Evolutionary conservation across 2,113 vertebrate genomes (phyloP).

Genomic region (Marmota flaviventris): DNA sequence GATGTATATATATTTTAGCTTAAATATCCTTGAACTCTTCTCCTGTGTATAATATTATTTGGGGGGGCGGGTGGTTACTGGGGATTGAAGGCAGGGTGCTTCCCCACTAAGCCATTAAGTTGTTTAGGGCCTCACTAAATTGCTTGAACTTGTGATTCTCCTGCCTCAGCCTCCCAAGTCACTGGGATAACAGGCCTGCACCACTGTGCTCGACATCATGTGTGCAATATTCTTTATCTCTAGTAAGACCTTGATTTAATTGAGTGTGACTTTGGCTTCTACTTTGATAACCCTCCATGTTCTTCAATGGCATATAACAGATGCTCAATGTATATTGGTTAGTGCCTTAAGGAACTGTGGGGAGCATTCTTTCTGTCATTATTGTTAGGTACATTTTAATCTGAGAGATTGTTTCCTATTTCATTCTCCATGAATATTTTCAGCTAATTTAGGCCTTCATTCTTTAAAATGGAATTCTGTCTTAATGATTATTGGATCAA

Average conservation of each 20-base stretch:
- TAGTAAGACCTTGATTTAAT: neutral
- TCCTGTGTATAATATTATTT: neutral
- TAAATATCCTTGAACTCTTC: neutral
- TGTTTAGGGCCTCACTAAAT: too few species aligned
- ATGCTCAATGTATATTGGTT: neutral
- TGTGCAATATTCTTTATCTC: neutral
- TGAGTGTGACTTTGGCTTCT: neutral
- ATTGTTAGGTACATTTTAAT: neutral
- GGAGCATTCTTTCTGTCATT: neutral
- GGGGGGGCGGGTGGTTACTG: too few species aligned
- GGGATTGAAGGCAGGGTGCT: too few species aligned
- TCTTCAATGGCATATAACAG: neutral
- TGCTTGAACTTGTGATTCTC: too few species aligned
- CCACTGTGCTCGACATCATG: too few species aligned
- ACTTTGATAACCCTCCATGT: neutral
- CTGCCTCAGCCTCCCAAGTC: too few species aligned
- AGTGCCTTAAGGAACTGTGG: neutral
- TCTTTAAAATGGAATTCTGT: neutral
- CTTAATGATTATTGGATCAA: slow-evolving; percentile 8
- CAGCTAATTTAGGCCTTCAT: neutral
- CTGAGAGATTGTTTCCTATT: slow-evolving; percentile 20
- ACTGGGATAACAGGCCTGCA: too few species aligned
- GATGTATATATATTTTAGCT: neutral
- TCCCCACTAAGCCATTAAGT: too few species aligned
- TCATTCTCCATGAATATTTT: neutral